These are phyloP conservation scores for Mimumesa dahlbomi DNA, from an alignment of 2,888 invertebrate species.

Conservation along the genomic window DNA sequence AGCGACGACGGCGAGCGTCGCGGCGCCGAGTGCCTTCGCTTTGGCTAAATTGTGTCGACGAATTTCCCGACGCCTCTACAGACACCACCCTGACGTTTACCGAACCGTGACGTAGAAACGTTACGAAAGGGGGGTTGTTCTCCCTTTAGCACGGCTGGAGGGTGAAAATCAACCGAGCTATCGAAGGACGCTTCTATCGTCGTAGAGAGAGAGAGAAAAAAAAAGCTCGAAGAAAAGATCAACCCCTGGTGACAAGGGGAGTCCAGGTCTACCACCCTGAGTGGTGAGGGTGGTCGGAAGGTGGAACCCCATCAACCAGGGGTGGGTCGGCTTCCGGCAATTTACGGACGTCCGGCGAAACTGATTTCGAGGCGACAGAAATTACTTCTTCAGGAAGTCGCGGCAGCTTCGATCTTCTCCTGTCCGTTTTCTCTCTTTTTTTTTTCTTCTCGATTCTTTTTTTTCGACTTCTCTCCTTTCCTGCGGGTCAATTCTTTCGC, in stretches of 20 bases:
- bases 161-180: constrained; percentile 22
- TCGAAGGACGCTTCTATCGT: constrained; percentile 11
- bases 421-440: not conserved
- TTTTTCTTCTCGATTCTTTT: not conserved
- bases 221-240: constrained; percentile 27
- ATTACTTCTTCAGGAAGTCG: constrained; percentile 65
- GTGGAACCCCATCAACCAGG: constrained; percentile 36
- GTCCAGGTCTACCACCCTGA: constrained; percentile 8
- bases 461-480: not conserved
- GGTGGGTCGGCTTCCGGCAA: constrained; percentile 64
- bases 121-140: not conserved
- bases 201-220: not conserved
- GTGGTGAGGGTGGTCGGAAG: constrained; percentile 27
- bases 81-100: too few species aligned
- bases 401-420: constrained; percentile 18
- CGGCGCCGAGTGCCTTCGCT: not conserved
- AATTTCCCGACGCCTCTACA: constrained; percentile 29
- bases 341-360: constrained; percentile 71
- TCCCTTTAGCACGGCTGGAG: not conserved
- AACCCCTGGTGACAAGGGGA: constrained; percentile 7
- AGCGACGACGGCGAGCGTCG: constrained; percentile 40
- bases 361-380: constrained; percentile 71
- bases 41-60: constrained; percentile 49
- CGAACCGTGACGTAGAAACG: too few species aligned
- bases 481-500: not conserved